Evolutionary conservation across 1,140 invertebrate species (phyloP), one percentile per base, ranked within the genome.

Genomic region (Planococcus citri): DNA sequence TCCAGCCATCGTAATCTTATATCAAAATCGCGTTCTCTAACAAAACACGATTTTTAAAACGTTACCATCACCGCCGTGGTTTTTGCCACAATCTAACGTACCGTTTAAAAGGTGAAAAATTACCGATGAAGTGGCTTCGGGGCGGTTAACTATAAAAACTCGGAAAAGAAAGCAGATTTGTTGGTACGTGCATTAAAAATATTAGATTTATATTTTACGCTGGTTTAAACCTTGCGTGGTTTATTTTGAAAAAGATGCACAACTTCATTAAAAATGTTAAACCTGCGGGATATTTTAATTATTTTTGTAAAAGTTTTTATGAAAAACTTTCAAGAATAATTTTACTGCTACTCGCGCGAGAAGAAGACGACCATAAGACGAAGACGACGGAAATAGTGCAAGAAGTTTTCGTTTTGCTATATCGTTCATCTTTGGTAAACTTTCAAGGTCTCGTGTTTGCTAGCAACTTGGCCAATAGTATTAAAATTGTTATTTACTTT

Each of bases 401-500:
- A 51, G 41, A 51, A 51, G 41, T 51, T 51, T 51, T 51, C 41
- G 2, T 17, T n/a, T n/a, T n/a, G n/a, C 6, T 6, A n/a, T 51
- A 51, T 17, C 41, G 17, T 51, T 51, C 41, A 51, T 51, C 41
- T 51, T 51, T 51, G 41, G 29, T 20, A 20, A 51, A 51, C 12
- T 51, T 51, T 51, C 41, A 51, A 51, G 41, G 41, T 51, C 41
- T 51, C 17, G 41, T 33, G 29, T 33, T 33, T 33, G 29, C 17
- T 4, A 51, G 17, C 6, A 51, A 51, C 41, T 51, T 51, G 4
- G 41, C 4, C 41, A 51, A 51, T 51, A 51, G 41, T 20, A 51
- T 51, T 51, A 51, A 51, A 20, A 51, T 17, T 51, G 41, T 51
- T 51, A 51, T 51, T 51, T 51, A 51, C 41, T 51, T 51, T 51